Evolutionary conservation across 2,888 invertebrate genomes (phyloP), one percentile per base, ranked within the genome.

Genomic region (Anaspis maculata): DNA sequence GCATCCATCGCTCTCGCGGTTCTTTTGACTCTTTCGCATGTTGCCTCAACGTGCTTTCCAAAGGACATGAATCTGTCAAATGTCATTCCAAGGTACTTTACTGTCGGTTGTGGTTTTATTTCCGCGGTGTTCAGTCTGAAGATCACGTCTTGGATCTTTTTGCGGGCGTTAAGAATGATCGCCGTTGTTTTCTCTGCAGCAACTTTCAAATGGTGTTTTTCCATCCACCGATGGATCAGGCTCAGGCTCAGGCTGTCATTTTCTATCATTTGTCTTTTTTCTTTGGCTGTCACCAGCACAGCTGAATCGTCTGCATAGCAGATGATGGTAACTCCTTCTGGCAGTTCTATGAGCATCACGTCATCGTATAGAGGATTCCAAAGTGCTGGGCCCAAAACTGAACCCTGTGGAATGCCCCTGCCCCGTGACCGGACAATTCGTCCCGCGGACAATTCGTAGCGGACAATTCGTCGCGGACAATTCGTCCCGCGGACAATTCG

Each of bases 1-100:
- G 5, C 9, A 5, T 5, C 46, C 44, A 37, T 42, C 35, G 29
- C 21, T 15, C 16, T 28, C 32, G 24, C 36, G 21, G 25, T 31
- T 25, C 13, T 15, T 19, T 7, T 7, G n/a, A 10, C 34, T 23
- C 30, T 28, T 11, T 12, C 15, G 16, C 4, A 27, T 28, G 28
- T 28, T 27, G 5, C 9, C 19, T 19, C 19, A 6, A 19, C 19
- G 19, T 19, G 19, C 5, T 5, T 5, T 5, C 19, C 19, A 9
- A 19, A 19, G 19, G 5, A 6, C 19, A 19, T 19, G 19, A 5
- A 9, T 9, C 19, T 5, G 19, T 19, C 19, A 19, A 19, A 19
- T 9, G 5, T 9, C 5, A 19, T 9, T 5, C 19, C 19, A 9
- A 19, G 19, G 19, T 19, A 19, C n/a, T n/a, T n/a, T n/a, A n/a